Evolutionary conservation across 2,113 vertebrate genomes (phyloP), one percentile per base, ranked within the genome.

Genomic region (Chaenocephalus aceratus): DNA sequence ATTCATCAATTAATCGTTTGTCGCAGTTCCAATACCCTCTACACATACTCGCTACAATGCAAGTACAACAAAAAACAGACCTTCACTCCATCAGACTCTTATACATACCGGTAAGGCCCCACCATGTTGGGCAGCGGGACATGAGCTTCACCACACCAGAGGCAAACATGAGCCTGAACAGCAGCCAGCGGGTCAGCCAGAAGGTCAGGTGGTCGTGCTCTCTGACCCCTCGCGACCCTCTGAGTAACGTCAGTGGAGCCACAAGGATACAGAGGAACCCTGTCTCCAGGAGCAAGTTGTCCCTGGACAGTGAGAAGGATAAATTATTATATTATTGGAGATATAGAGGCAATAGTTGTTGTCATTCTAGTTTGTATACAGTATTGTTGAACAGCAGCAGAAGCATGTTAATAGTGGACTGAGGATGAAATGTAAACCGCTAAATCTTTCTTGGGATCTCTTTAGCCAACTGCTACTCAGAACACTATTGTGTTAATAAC

Each of bases 141-240:
- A 92, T 97, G 65, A 99, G 95, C 71, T 99, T 99, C 60, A 98
- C 97, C 70, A 98, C 96, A 0, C 98, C 97, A 0, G 98, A 99
- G 44, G 97, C 96, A 3, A 99, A 98, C 97, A 99, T 98, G 60
- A 99, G 96, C 16, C 98, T 95, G 87, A 99, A 99, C 5, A 99
- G 96, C 8, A 99, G 93, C 98, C 98, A 99, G 57, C 97, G 97
- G 46, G 93, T 75, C 3, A 97, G 92, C 97, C 97, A 98, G 93
- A 98, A 97, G 14, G 97, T 96, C 63, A 97, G 57, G 0, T 56
- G 5, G 21, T 97, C 96, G 0, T 97, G 95, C 51, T 96, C 77
- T 0, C 77, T 69, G 86, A 91, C 86, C 3, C 69, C 65, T 0
- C 57, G 63, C 0, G 89, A 58, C 21, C 93, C 81, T 68, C 91